These are phyloP conservation scores for Dicrurus megarhynchus DNA, from an alignment of 2,113 vertebrate genomes.

Conservation along the genomic window DNA sequence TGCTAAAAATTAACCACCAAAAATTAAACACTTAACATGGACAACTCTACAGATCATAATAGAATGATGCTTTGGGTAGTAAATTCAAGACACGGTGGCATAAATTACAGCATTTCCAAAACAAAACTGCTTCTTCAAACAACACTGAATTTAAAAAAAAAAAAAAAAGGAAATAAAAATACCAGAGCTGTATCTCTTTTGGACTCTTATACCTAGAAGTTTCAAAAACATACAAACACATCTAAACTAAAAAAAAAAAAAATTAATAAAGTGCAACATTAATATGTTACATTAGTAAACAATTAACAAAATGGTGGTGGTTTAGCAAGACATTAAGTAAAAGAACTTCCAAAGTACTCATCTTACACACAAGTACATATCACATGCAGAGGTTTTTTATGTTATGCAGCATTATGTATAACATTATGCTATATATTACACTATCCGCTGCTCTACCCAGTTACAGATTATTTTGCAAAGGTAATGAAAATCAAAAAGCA, in stretches of 20 bases:
- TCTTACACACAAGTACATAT: not conserved
- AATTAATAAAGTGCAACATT: not conserved
- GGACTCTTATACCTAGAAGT: not conserved
- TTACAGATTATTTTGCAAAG: not conserved
- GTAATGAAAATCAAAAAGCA: not conserved
- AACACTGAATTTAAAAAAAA: not conserved
- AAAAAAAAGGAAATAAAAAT: not conserved
- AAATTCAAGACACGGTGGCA: not conserved
- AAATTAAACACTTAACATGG: not conserved
- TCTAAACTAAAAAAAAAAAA: not conserved
- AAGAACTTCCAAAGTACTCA: not conserved
- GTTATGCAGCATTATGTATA: not conserved
- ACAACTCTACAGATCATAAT: not conserved
- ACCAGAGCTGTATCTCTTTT: not conserved
- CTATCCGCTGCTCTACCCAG: not conserved
- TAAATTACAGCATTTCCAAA: not conserved
- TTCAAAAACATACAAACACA: not conserved
- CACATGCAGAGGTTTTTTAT: not conserved
- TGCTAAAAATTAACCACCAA: not conserved
- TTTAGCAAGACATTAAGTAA: not conserved
- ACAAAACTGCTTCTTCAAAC: not conserved
- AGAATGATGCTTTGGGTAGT: not conserved
- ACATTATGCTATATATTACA: not conserved
- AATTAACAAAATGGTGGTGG: not conserved
- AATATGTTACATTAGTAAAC: not conserved